Base-by-base conservation (phyloP, 2,113 vertebrate genomes). In the Lynx canadensis region DNA sequence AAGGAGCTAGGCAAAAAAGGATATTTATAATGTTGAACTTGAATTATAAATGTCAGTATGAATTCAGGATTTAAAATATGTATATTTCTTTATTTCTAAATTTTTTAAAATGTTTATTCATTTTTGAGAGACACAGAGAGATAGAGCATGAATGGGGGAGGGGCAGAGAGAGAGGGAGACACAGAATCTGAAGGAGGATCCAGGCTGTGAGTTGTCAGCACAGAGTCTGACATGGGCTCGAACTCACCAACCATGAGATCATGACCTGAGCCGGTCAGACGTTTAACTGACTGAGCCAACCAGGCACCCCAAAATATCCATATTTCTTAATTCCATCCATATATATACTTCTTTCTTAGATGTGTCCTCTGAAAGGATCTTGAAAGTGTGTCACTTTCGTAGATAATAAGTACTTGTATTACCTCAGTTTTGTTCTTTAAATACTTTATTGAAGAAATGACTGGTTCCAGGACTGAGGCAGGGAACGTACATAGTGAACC, bases 41-140 rank as follows among this genome's bases (percentile, higher is more conserved):
- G n/a, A 90, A 71, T 91, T 74, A 48, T 63, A 92, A 76, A 69
- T 78, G 33, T 76, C 66, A 93, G 6, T 86, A 86, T 95, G 66
- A 96, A 57, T 66, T 94, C 55, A 55, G 71, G 19, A 60, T 68
- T 93, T 86, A 57, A 88, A 93, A 76, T 68, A 36, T 76, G 7
- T 18, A 14, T 69, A 38, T 73, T 48, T 93, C 25, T 90, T 38
- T 63, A 92, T 74, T 85, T 45, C 9, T 45, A 45, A 45, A 45
- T 9, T 45, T 45, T 9, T 45, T 45, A 0, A 45, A 45, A 45
- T 45, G 45, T 45, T 45, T 45, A 45, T 9, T 45, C 45, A 45
- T 45, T 45, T 45, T 45, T 45, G 45, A 45, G 45, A 45, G 45
- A 45, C 45, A 45, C 7, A 45, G 45, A 45, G 45, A 45, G 45